Conservation (phyloP, 2,888 invertebrate genomes). For the Papilio gigon region DNA sequence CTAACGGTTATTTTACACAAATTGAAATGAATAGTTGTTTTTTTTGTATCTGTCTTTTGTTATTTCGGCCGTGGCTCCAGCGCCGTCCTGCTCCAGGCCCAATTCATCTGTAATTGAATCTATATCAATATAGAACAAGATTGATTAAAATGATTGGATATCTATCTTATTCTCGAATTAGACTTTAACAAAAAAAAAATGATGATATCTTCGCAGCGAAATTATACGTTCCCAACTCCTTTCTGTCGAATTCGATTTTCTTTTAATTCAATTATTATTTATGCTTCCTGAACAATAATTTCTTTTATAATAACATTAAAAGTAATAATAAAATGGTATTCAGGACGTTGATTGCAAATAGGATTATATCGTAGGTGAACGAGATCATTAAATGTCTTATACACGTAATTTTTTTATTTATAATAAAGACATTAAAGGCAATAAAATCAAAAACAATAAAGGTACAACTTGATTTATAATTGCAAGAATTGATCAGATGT, state of each 20-base stretch:
- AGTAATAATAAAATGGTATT: not conserved
- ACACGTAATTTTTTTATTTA: no score
- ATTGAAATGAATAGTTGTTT: slow-evolving; percentile 70
- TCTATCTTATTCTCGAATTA: slow-evolving; percentile 44
- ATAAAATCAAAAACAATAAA: not conserved
- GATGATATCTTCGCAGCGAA: slow-evolving; percentile 26
- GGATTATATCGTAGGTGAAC: no score
- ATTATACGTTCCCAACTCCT: slow-evolving; percentile 8
- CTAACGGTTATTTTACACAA: slow-evolving; percentile 74
- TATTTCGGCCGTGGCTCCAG: slow-evolving; percentile 58
- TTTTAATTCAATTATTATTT: slow-evolving; percentile 8
- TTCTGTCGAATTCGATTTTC: slow-evolving; percentile 3
- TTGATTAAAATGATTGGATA: slow-evolving; percentile 44
- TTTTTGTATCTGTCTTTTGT: slow-evolving; percentile 56
- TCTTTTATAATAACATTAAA: not conserved
- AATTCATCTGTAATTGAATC: slow-evolving; percentile 69
- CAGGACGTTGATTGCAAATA: not conserved
- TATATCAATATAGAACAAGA: slow-evolving; percentile 56
- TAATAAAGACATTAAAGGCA: no score
- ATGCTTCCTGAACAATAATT: slow-evolving; percentile 8
- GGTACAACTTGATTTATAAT: not conserved
- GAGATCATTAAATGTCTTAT: no score
- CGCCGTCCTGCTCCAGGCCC: slow-evolving; percentile 63
- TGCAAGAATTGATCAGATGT: slow-evolving; percentile 14
- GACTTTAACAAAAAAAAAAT: slow-evolving; percentile 38